phyloP scores from a whole-genome alignment of 2,113 vertebrate genomes.

The Pseudopodoces humilis region DNA sequence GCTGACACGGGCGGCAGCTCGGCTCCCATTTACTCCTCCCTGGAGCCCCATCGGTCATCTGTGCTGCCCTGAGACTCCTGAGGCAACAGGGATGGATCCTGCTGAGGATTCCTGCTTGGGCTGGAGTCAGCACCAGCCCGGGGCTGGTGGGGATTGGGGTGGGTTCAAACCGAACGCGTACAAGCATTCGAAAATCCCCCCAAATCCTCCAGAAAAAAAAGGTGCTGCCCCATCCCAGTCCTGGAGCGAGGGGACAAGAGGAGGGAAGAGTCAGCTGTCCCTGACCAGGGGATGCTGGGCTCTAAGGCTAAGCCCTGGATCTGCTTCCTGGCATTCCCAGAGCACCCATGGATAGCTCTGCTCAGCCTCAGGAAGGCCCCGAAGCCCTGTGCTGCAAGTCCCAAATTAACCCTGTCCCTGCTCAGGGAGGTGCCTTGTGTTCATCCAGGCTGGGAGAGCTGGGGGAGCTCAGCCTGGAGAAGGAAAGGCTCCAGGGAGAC shows the following conservation, averaged over 20 bases:
- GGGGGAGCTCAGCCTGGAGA: not conserved
- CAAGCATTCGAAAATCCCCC: accelerated
- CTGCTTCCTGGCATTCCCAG: not conserved
- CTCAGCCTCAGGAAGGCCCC: not conserved
- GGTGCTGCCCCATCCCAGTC: not conserved
- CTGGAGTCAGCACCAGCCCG: accelerated
- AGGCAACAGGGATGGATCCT: not conserved
- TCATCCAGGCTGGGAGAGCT: not conserved
- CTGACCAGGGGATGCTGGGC: not conserved
- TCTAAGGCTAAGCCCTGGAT: not conserved
- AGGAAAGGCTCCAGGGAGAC: not conserved
- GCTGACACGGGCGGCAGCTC: accelerated
- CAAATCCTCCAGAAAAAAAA: not conserved
- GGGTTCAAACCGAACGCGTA: not conserved
- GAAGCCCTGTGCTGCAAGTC: accelerated
- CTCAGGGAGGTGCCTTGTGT: accelerated
- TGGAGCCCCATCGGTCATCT: not conserved
- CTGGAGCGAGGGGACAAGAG: not conserved
- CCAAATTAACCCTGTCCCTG: not conserved
- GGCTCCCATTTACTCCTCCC: not conserved
- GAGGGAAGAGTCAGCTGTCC: not conserved
- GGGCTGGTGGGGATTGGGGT: accelerated
- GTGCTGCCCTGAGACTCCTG: not conserved
- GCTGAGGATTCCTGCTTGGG: not conserved
- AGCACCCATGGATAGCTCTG: not conserved